Conservation (phyloP, 23 tunicate genomes). For the Ascidia mentula region DNA sequence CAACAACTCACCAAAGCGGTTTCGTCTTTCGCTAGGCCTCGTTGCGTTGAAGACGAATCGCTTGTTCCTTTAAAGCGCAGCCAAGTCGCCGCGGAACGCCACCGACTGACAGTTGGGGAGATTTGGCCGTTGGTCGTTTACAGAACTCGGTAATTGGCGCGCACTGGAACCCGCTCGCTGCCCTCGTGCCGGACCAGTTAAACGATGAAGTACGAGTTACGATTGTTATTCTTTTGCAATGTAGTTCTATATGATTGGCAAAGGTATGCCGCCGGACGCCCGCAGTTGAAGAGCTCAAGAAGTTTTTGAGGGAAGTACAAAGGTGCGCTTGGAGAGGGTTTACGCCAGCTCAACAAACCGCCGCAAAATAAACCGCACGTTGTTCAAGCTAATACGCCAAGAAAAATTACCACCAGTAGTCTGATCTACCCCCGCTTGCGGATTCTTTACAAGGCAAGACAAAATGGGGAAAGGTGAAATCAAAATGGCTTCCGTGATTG, state of each 20-base stretch:
- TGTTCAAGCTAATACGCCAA: neutral
- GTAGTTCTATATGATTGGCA: neutral
- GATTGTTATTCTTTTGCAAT: neutral
- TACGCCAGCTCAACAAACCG: too few species aligned
- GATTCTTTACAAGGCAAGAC: neutral
- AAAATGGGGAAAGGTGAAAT: neutral
- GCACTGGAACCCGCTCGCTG: neutral
- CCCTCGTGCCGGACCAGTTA: neutral
- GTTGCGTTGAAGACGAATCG: constrained; percentile 7
- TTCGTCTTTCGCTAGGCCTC: neutral
- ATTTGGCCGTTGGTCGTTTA: neutral
- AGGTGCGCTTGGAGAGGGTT: neutral
- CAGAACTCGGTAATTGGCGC: neutral
- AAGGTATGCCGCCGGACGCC: too few species aligned
- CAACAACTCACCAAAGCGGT: constrained; percentile 6
- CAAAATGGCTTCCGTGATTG: constrained; percentile 1
- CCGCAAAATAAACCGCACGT: neutral
- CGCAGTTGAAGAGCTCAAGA: neutral
- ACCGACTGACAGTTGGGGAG: constrained; percentile 6
- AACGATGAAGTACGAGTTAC: neutral
- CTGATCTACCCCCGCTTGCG: neutral
- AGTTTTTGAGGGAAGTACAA: neutral
- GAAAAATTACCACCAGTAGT: neutral
- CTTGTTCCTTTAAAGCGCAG: neutral
- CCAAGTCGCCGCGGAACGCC: constrained; percentile 1